Evolutionary conservation across 2,888 invertebrate genomes (phyloP).

Genomic region (Himalopsyche anomala): DNA sequence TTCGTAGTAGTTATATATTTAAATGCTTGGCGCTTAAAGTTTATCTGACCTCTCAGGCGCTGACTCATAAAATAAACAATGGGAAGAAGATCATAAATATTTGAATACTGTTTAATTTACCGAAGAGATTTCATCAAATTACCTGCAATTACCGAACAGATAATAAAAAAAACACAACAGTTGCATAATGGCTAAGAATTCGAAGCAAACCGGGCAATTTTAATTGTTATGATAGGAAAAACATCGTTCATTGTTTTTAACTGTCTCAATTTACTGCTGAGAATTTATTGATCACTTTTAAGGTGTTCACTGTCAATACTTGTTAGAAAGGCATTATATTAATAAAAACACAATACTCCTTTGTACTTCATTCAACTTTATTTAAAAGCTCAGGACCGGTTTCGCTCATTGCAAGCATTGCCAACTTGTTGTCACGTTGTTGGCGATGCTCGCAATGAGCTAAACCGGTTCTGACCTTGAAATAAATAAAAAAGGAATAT

Average conservation of each 20-base stretch:
- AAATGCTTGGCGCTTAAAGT: conserved; percentile 33
- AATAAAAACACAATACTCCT: too few species aligned
- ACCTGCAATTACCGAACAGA: conserved; percentile 9
- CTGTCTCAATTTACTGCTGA: too few species aligned
- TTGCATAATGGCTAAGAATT: conserved; percentile 9
- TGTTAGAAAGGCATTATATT: too few species aligned
- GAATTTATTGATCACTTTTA: too few species aligned
- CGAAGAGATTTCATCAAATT: conserved; percentile 35
- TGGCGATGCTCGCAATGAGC: too few species aligned
- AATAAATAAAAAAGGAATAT: too few species aligned
- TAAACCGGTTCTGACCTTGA: too few species aligned
- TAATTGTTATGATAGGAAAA: conserved; percentile 17
- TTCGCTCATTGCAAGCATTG: too few species aligned
- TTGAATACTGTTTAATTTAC: conserved; percentile 38
- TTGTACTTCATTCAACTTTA: too few species aligned
- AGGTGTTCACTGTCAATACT: too few species aligned
- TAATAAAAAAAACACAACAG: not conserved
- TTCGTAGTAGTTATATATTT: not conserved
- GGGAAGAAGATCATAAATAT: conserved; percentile 37
- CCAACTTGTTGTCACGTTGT: too few species aligned
- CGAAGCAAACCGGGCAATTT: conserved; percentile 8
- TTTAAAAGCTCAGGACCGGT: too few species aligned
- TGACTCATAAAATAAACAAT: conserved; percentile 36
- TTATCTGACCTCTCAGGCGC: conserved; percentile 34
- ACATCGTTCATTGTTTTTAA: not conserved